Conservation (phyloP, 2,113 vertebrate genomes). For the Aegotheles bennettii region DNA sequence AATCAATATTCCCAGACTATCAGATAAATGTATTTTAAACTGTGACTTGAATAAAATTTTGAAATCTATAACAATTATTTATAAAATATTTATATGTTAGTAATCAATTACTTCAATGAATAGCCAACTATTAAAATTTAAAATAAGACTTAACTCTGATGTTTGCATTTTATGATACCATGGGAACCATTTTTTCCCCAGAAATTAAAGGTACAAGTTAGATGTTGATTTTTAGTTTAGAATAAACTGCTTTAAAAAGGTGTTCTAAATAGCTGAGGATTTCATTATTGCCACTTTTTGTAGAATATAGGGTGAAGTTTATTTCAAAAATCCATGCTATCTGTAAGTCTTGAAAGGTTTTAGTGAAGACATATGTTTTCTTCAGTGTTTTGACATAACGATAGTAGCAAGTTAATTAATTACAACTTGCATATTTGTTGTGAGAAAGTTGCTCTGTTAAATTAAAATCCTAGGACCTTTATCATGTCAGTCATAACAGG, state of each 20-base stretch:
- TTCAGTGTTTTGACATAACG: conserved; percentile 47
- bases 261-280: not conserved
- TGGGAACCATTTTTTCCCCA: not conserved
- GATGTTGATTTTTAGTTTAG: not conserved
- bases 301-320: not conserved
- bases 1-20: not conserved
- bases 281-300: not conserved
- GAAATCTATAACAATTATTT: not conserved
- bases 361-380: conserved; percentile 28
- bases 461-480: conserved; percentile 39
- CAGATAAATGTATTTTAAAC: not conserved
- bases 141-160: not conserved
- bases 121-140: not conserved
- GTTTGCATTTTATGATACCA: not conserved
- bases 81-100: not conserved
- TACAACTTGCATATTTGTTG: conserved; percentile 35
- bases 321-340: not conserved
- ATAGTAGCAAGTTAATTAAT: conserved; percentile 45
- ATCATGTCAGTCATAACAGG: conserved; percentile 21
- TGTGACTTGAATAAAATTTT: not conserved
- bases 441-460: conserved; percentile 24
- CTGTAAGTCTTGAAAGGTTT: not conserved
- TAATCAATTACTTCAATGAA: not conserved
- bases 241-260: not conserved
- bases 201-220: not conserved